Evolutionary conservation across 2,888 invertebrate species (phyloP).

Genomic region (Panopea generosa): DNA sequence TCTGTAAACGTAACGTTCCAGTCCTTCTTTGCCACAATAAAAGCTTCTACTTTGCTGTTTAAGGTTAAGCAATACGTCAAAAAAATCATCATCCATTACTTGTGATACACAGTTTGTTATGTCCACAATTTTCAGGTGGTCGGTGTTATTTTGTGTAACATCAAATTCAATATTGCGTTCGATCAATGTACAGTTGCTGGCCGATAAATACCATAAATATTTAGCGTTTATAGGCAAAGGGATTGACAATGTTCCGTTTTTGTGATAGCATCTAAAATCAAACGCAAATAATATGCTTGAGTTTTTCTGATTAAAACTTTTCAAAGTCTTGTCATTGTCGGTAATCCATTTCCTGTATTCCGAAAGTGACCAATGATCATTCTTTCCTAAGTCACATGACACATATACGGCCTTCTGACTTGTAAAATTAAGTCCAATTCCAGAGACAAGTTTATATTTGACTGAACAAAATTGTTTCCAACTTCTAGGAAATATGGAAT

Average conservation of each 20-base stretch:
- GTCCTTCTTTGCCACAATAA: conserved; percentile 44
- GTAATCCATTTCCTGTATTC: no score
- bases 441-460: conserved; percentile 28
- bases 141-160: conserved; percentile 13
- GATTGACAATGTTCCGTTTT: conserved; percentile 27
- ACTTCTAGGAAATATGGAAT: conserved; percentile 11
- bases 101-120: conserved; percentile 28
- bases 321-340: conserved; percentile 21
- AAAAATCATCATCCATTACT: conserved; percentile 13
- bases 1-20: conserved; percentile 40
- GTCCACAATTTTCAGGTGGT: conserved; percentile 36
- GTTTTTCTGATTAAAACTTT: conserved; percentile 14
- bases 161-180: conserved; percentile 46
- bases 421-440: conserved; percentile 55
- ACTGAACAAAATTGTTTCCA: conserved; percentile 50
- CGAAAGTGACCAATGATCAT: conserved; percentile 46
- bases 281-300: conserved; percentile 32
- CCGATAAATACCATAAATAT: conserved; percentile 50
- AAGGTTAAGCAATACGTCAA: conserved; percentile 23
- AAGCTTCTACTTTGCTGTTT: conserved; percentile 38
- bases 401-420: conserved; percentile 31
- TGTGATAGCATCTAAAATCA: conserved; percentile 40
- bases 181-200: conserved; percentile 42
- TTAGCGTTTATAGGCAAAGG: no score
- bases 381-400: conserved; percentile 37